Evolutionary conservation across 2,888 invertebrate genomes (phyloP).

Genomic region (Hyles lineata): DNA sequence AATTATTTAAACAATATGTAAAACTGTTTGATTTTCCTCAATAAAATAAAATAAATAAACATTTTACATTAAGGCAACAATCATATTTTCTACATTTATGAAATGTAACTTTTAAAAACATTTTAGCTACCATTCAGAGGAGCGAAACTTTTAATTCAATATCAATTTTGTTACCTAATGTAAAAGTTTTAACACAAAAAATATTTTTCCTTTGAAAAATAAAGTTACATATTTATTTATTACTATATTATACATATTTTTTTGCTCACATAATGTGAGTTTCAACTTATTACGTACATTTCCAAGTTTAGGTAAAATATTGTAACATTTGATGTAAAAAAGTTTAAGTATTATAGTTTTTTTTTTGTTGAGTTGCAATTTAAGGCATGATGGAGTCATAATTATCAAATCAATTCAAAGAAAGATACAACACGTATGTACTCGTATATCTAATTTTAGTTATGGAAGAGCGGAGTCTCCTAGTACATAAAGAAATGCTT

Average conservation of each 20-base stretch:
- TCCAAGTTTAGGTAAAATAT: slow-evolving; percentile 9
- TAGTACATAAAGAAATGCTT: too few species aligned
- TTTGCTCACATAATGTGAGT: slow-evolving; percentile 26
- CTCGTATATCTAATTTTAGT: too few species aligned
- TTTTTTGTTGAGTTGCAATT: background rate
- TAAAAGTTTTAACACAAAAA: slow-evolving; percentile 5
- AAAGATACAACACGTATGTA: too few species aligned
- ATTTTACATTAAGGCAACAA: background rate
- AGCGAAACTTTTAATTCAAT: slow-evolving; percentile 17
- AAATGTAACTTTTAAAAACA: background rate
- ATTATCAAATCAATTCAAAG: too few species aligned
- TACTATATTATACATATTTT: slow-evolving; percentile 19
- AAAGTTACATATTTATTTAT: background rate
- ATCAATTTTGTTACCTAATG: background rate
- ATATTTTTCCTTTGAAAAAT: background rate
- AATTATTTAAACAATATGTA: too few species aligned
- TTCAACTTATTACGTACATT: slow-evolving; percentile 11
- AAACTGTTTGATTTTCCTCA: too few species aligned
- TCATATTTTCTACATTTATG: background rate
- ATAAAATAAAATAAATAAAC: background rate
- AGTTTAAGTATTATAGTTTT: slow-evolving; percentile 5
- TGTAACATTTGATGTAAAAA: slow-evolving; percentile 7
- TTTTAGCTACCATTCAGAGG: background rate
- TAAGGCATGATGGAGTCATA: too few species aligned
- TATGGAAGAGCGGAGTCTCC: too few species aligned